Evolutionary conservation across 2,797 vertebrate species (phyloP), one percentile per base, ranked within the genome.

Genomic region (Lateolabrax maculatus): DNA sequence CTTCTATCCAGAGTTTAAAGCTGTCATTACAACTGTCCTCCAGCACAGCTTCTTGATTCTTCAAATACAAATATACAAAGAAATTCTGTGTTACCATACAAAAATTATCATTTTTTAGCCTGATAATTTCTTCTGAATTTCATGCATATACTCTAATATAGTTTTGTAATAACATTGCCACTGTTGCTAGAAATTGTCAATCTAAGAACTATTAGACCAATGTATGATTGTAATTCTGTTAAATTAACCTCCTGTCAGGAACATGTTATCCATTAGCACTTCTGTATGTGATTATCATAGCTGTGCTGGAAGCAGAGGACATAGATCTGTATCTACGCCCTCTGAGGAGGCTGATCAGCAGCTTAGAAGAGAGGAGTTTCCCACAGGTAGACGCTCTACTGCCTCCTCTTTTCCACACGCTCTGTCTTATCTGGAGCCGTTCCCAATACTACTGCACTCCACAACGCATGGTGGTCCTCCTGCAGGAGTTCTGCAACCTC

Each of bases 361-460:
- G 87, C 46, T 75, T 94, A 49, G 96, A 96, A 62, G 95, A 96
- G 86, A 94, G 87, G 68, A 94, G 90, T 89, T 96, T 97, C 76
- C 89, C 93, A 49, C 90, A 94, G 36, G 74, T 91, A 51, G 95
- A 97, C 70, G 23, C 77, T 82, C 93, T 97, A 65, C 93, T 96
- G 86, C 94, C 93, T 56, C 94, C 95, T 69, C 93, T 97, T 88
- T 97, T 96, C 92, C 96, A 96, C 91, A 94, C 96, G 25, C 96
- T 99, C 71, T 97, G 97, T 89, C 96, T 97, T 83, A 94, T 96
- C 92, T 99, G 98, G 97, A 97, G 94, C 80, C 87, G 87, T 86
- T 98, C 97, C 80, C 93, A 87, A 69, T 89, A 94, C 90, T 95
- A 92, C 84, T 96, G 96, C 90, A 92, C 85, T 70, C 95, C 95